Evolutionary conservation across 1,140 invertebrate species (phyloP), one percentile per base, ranked within the genome.

Genomic region (Aphaenogaster rudis): DNA sequence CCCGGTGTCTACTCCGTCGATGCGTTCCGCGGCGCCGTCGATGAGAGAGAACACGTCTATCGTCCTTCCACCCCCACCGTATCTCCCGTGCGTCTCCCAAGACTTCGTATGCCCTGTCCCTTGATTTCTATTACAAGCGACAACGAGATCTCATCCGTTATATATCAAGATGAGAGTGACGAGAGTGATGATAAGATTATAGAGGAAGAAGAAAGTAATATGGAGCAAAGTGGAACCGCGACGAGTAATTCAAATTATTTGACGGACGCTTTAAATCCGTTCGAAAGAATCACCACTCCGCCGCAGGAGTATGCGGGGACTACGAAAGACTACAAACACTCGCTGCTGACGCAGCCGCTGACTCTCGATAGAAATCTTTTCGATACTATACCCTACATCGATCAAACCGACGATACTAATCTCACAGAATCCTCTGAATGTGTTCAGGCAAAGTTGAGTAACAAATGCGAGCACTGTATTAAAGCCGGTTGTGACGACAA

Each of bases 331-430:
- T 50, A 48, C 13, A 45, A 81, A 42, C 39, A 42, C 8, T 77
- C 42, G 33, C 42, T 39, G 28, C 33, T 74, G 50, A 15, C 8
- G 17, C 28, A 42, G 28, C 42, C 85, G 2, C 7, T 86, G 64
- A 85, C 79, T 13, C 63, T 88, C 0, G 89, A 93, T 39, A 88
- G 86, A 33, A 50, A 74, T 82, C 90, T 90, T 6, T 85, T 92
- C 13, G 93, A 93, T 15, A 69, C 91, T 4, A 94, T 94, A 88
- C 93, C 94, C 1, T 95, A 91, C 17, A 94, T 95, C 59, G 94
- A 93, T 81, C 92, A 94, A 66, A 74, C 71, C 17, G 92, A 93
- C 1, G 90, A 92, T 13, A 1, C 11, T 21, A 84, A 84, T 28
- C 33, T 50, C 28, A 42, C 42, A 7, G 69, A 76, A 9, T 33